Percentiles rank a stretch among this genome's conserved stretches.
Evolutionary conservation across 1,140 invertebrate species (phyloP).

Genomic region (Oreohelix idahoensis): DNA sequence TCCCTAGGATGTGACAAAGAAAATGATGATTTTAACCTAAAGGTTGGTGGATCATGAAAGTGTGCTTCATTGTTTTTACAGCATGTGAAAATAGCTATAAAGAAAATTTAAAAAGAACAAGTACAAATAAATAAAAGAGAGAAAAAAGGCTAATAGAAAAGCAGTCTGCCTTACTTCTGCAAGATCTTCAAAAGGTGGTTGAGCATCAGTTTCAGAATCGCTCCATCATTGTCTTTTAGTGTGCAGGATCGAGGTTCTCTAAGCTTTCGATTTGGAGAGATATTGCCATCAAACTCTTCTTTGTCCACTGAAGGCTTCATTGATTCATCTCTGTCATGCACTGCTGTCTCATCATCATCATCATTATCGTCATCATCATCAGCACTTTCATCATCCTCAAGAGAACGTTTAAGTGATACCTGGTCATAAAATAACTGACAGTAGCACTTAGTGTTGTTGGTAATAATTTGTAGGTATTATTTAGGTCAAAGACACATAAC

Average conservation of each 20-base stretch:
- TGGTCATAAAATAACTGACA: not conserved
- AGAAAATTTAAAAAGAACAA: too few species aligned
- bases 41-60: too few species aligned
- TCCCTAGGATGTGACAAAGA: too few species aligned
- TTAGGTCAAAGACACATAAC: too few species aligned
- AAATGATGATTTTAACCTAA: too few species aligned
- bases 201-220: constrained; percentile 32
- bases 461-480: too few species aligned
- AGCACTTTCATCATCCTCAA: constrained; percentile 35
- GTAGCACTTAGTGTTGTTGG: too few species aligned
- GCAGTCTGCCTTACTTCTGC: constrained; percentile 25
- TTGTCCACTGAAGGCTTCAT: not conserved
- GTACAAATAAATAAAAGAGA: too few species aligned
- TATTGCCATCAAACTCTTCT: constrained; percentile 31
- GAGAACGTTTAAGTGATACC: constrained; percentile 16
- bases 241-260: constrained; percentile 30
- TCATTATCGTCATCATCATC: constrained; percentile 31
- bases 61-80: too few species aligned
- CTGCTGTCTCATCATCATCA: not conserved
- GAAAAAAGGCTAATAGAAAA: not conserved
- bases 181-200: constrained; percentile 33
- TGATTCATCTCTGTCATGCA: not conserved
- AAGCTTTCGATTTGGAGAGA: constrained; percentile 30
- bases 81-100: too few species aligned
- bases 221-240: constrained; percentile 24